phyloP scores from a whole-genome alignment of 2,797 vertebrate genomes.

The Lophius americanus region DNA sequence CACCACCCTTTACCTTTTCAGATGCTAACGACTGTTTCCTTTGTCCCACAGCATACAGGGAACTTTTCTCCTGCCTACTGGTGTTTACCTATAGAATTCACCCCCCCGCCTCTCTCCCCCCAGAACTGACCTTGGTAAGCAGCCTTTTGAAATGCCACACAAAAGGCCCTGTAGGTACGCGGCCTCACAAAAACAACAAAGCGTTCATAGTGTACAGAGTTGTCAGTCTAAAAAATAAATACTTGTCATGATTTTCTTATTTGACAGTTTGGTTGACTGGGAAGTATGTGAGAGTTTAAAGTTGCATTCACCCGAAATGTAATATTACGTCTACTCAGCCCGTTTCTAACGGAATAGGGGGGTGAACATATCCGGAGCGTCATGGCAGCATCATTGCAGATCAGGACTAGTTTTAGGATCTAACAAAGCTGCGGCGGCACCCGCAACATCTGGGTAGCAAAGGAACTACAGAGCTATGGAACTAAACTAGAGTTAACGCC shows the following conservation, averaged over 20 bases:
- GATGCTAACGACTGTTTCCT: conserved; percentile 59
- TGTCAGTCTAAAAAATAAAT: conserved; percentile 19
- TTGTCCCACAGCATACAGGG: conserved; percentile 64
- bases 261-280: conserved; percentile 15
- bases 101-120: conserved; percentile 12
- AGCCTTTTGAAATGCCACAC: conserved; percentile 76
- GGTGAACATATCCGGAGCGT: no score
- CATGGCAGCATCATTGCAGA: no score
- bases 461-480: no score
- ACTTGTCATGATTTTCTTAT: conserved; percentile 34
- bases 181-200: conserved; percentile 64
- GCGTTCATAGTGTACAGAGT: conserved; percentile 49
- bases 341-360: no score
- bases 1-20: conserved; percentile 78
- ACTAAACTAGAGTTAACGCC: no score
- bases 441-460: no score
- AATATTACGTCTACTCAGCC: no score
- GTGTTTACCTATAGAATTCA: conserved; percentile 84
- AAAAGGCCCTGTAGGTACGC: conserved; percentile 66
- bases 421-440: no score
- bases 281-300: not conserved
- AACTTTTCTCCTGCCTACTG: conserved; percentile 76
- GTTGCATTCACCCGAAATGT: no score
- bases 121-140: conserved; percentile 72
- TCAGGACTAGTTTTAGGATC: no score